Percentiles rank a stretch among this genome's conserved stretches.
Conservation (phyloP, 2,113 vertebrate species). For the Cynopterus brachyotis region DNA sequence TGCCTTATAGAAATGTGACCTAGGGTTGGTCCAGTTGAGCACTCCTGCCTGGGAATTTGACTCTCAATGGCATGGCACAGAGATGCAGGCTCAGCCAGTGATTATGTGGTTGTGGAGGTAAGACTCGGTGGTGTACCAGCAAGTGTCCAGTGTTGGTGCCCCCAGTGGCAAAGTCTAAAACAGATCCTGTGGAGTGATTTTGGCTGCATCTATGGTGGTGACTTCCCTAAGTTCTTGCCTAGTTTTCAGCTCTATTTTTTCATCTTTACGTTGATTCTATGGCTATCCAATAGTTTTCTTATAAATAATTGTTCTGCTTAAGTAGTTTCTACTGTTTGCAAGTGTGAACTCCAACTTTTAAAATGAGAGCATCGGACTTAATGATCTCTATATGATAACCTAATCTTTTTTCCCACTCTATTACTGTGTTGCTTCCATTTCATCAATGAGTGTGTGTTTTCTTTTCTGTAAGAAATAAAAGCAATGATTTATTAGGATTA, state of each 20-base stretch:
- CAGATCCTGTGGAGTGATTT: background rate
- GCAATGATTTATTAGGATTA: background rate
- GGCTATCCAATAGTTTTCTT: background rate
- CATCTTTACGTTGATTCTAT: background rate
- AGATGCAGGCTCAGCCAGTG: background rate
- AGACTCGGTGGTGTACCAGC: background rate
- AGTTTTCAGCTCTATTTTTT: background rate
- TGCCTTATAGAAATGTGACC: background rate
- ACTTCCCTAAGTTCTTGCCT: background rate
- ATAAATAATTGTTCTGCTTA: background rate
- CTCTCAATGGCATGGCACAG: background rate
- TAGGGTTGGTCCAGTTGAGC: background rate
- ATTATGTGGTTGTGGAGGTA: background rate
- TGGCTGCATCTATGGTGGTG: background rate
- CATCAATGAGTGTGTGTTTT: background rate
- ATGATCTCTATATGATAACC: background rate
- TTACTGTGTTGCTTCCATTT: background rate
- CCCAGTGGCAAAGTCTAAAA: background rate
- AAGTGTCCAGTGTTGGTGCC: background rate
- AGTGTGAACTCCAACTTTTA: background rate
- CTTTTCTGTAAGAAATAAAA: conserved; percentile 1
- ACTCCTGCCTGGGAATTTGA: background rate
- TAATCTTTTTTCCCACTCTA: background rate
- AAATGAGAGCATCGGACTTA: background rate
- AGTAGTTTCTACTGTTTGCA: background rate